Evolutionary conservation across 1,140 invertebrate genomes (phyloP), one percentile per base, ranked within the genome.

Genomic region (Pissodes strobi): DNA sequence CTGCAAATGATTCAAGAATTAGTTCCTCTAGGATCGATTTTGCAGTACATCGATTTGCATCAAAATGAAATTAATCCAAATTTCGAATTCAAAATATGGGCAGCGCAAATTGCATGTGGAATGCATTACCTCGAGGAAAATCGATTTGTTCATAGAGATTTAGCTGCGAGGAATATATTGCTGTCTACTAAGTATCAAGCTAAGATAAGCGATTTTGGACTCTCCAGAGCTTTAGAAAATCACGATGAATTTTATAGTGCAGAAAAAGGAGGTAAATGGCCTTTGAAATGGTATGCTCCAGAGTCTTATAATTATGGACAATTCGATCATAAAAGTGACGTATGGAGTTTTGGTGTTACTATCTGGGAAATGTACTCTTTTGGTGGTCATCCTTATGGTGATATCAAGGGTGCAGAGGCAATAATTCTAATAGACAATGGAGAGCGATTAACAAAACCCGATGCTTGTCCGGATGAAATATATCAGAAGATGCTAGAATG

Each of bases 351-450:
- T 81, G 95, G 93, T 2, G 86, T 98, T 8, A 95, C 94, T 6
- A 80, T 98, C n/a, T 98, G 95, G 95, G 96, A 98, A 84, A 95
- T 97, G 90, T 97, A 93, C 80, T 89, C 92, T 0, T 91, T 88
- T 72, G 95, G 95, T 1, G 82, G 88, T 70, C 88, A 90, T 68
- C 95, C 95, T 0, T 98, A 95, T 79, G 92, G 91, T 0, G 91
- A 94, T 13, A 83, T 88, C 76, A 86, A 87, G 71, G 93, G 93
- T 9, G 83, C 83, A 66, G 88, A 91, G 84, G 90, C 90, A 3
- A 93, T 97, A 68, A 86, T 91, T 78, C 73, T 91, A 25, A 87
- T 93, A 9, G 90, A 92, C 70, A 84, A 82, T 61, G 91, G 90
- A 0, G 82, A 90, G 9, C 84, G 92, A 13, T 79, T 96, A 45